phyloP scores from a whole-genome alignment of 2,888 invertebrate species.

The Boloria euphrosyne region DNA sequence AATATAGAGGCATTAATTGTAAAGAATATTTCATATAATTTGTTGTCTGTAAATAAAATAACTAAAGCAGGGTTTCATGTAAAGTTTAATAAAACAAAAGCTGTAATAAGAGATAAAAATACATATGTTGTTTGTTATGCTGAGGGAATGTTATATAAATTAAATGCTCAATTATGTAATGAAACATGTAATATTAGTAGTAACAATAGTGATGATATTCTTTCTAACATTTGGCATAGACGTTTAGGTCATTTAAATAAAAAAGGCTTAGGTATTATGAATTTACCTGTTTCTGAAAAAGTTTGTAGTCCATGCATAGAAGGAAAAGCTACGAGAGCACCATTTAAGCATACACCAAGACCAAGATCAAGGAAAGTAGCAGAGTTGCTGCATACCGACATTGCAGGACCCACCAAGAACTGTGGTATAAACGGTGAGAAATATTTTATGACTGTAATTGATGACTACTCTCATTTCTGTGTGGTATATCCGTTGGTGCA shows the following conservation, averaged over 20 bases:
- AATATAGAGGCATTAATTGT: not conserved
- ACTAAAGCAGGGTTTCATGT: not conserved
- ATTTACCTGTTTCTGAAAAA: slow-evolving; percentile 18
- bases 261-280: slow-evolving; percentile 26
- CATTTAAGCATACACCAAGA: slow-evolving; percentile 21
- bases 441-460: slow-evolving; percentile 36
- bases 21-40: not conserved
- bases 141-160: not conserved
- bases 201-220: slow-evolving; percentile 7
- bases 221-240: slow-evolving; percentile 28
- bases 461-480: slow-evolving; percentile 39
- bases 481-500: slow-evolving; percentile 33
- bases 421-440: slow-evolving; percentile 27
- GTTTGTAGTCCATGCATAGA: slow-evolving; percentile 26
- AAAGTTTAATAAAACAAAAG: not conserved
- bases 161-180: not conserved
- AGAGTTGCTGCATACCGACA: slow-evolving; percentile 37
- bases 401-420: slow-evolving; percentile 38
- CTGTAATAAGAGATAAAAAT: not conserved
- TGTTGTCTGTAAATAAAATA: not conserved
- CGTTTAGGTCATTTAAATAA: slow-evolving; percentile 36
- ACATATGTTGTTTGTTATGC: not conserved
- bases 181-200: not conserved
- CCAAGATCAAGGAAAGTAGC: slow-evolving; percentile 22
- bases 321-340: slow-evolving; percentile 29